A percentile compares a stretch with the other conserved stretches of the same genome.
These are phyloP conservation scores for Tenthredo mesomela DNA, from an alignment of 2,888 invertebrate species.

Conservation along the genomic window DNA sequence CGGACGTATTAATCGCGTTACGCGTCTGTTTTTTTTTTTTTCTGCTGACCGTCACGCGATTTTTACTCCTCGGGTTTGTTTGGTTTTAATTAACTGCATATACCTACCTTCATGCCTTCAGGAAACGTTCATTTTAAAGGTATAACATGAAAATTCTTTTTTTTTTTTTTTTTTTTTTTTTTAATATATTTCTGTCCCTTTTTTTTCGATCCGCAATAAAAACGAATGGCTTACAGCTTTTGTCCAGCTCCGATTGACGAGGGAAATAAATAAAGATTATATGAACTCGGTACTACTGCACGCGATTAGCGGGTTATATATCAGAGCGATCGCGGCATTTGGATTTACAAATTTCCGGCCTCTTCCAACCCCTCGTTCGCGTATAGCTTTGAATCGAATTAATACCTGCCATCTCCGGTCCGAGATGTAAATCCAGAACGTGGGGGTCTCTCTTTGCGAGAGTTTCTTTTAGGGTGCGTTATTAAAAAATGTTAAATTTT, in stretches of 20 bases:
- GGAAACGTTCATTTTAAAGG: background rate
- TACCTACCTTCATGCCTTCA: no score
- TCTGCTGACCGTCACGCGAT: background rate
- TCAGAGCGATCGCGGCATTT: background rate
- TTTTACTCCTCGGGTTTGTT: background rate
- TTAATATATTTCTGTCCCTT: background rate
- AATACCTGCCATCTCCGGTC: constrained; percentile 43
- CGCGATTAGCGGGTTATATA: constrained; percentile 32
- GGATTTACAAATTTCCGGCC: constrained; percentile 26
- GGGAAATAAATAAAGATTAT: constrained; percentile 26
- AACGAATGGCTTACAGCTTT: background rate
- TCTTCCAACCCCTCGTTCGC: background rate
- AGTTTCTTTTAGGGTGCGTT: constrained; percentile 35
- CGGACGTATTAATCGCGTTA: background rate
- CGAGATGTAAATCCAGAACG: constrained; percentile 36
- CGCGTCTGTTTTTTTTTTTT: background rate
- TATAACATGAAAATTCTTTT: background rate
- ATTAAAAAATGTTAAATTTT: constrained; percentile 52
- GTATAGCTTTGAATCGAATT: constrained; percentile 40
- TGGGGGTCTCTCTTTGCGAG: background rate
- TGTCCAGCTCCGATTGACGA: background rate
- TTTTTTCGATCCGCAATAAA: background rate
- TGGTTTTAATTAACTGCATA: background rate
- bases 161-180: background rate
- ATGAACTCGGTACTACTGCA: background rate